Percentiles rank a stretch among this genome's conserved stretches.
Evolutionary conservation across 92 coral and sea anemone genomes (phyloP).

Genomic region (Epizoanthus fatuus): DNA sequence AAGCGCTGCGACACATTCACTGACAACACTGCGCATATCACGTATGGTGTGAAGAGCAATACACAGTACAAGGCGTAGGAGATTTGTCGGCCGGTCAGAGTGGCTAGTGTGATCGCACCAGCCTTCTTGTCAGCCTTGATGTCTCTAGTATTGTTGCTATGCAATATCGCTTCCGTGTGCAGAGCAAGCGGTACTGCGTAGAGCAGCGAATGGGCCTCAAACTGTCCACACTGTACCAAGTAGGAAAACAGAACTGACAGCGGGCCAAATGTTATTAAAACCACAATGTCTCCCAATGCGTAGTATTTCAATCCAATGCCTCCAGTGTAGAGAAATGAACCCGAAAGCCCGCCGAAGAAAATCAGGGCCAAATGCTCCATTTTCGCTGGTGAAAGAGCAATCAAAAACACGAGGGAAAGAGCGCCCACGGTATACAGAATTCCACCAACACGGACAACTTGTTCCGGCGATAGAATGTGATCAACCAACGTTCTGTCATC

Average conservation of each 20-base stretch:
- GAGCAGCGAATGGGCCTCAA: slow-evolving; percentile 75
- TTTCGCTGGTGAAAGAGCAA: slow-evolving; percentile 89
- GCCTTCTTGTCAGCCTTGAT: slow-evolving; percentile 82
- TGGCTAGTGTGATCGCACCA: slow-evolving; percentile 93
- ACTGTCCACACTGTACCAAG: slow-evolving; percentile 90
- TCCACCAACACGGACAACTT: slow-evolving; percentile 95
- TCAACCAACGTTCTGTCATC: slow-evolving; percentile 98
- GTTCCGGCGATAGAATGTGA: slow-evolving; percentile 87
- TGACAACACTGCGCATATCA: slow-evolving; percentile 84
- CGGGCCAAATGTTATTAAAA: slow-evolving; percentile 96
- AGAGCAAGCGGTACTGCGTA: slow-evolving; percentile 92
- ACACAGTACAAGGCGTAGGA: slow-evolving; percentile 86
- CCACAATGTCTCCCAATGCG: slow-evolving; percentile 97
- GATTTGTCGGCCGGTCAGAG: slow-evolving; percentile 83
- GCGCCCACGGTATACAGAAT: slow-evolving; percentile 85
- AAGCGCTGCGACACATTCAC: slow-evolving; percentile 76
- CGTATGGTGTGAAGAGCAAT: slow-evolving; percentile 89
- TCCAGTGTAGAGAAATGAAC: slow-evolving; percentile 97
- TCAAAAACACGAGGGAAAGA: slow-evolving; percentile 80
- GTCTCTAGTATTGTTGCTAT: slow-evolving; percentile 96
- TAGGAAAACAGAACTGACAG: slow-evolving; percentile 94
- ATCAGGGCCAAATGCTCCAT: slow-evolving; percentile 95
- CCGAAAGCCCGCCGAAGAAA: slow-evolving; percentile 98
- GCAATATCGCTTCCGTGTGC: slow-evolving; percentile 96
- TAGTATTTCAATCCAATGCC: slow-evolving; percentile 97